Conservation (phyloP, 2,888 invertebrate species). For the Myopa tessellatipennis region DNA sequence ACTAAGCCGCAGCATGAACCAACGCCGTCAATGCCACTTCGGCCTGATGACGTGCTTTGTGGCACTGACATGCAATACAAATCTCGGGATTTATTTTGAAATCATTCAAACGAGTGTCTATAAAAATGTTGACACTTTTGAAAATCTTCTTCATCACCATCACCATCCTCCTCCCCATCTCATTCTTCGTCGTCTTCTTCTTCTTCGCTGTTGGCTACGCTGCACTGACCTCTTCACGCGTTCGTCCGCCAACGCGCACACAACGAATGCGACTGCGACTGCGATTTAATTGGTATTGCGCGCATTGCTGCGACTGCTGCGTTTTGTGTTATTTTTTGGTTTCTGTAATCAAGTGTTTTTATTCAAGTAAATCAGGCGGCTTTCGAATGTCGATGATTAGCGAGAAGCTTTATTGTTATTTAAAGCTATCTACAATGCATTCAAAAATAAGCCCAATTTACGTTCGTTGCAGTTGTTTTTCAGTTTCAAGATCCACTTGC, state of each 20-base stretch:
- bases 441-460: neutral
- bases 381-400: no score
- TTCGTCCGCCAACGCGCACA: conserved; percentile 2
- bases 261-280: neutral
- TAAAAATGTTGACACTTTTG: conserved; percentile 20
- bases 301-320: neutral
- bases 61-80: conserved; percentile 63
- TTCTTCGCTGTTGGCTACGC: neutral
- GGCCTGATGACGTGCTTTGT: conserved; percentile 22
- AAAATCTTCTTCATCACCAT: neutral
- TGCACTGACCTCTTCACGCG: conserved; percentile 14
- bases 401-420: no score
- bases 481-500: neutral
- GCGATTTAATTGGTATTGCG: neutral
- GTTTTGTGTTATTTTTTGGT: no score
- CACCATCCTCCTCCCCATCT: neutral
- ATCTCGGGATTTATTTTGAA: conserved; percentile 26
- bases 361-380: no score
- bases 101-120: conserved; percentile 34
- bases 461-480: no score
- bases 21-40: conserved; percentile 17
- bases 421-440: no score
- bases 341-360: no score
- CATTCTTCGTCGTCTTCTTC: neutral
- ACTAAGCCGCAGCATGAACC: neutral